A percentile compares a stretch with the other conserved stretches of the same genome.
Conservation (phyloP, 1,140 invertebrate species). For the Solen grandis region DNA sequence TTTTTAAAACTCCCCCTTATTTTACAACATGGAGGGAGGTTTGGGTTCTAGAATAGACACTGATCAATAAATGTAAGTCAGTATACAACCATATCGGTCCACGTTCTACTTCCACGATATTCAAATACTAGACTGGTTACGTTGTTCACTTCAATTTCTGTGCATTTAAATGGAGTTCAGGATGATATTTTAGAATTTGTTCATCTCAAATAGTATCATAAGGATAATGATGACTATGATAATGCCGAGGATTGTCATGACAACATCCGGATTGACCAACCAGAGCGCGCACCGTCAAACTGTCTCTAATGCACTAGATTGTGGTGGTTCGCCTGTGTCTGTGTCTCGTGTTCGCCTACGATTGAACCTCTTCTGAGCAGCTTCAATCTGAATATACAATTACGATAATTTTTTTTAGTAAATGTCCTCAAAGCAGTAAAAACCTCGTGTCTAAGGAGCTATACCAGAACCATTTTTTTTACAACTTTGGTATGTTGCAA, state of each 20-base stretch:
- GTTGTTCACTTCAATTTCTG: too few species aligned
- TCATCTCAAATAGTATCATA: conserved; percentile 54
- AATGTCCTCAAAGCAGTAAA: conserved; percentile 15
- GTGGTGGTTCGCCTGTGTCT: not conserved
- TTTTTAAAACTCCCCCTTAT: too few species aligned
- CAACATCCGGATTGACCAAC: conserved; percentile 64
- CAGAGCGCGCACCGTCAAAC: conserved; percentile 75
- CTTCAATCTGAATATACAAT: conserved; percentile 61
- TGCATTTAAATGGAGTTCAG: too few species aligned
- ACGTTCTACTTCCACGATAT: too few species aligned
- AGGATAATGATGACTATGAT: conserved; percentile 58
- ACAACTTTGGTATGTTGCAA: not conserved
- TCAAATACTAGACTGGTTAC: too few species aligned
- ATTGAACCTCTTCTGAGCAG: conserved; percentile 27
- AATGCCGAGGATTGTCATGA: conserved; percentile 55
- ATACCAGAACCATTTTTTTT: not conserved
- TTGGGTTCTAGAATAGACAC: too few species aligned
- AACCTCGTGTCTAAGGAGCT: not conserved
- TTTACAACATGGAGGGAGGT: too few species aligned
- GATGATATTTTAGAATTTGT: conserved; percentile 48
- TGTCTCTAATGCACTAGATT: conserved; percentile 46
- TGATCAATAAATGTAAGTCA: too few species aligned
- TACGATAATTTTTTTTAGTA: conserved; percentile 8
- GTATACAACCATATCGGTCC: too few species aligned
- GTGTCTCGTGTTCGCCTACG: conserved; percentile 32